These are phyloP conservation scores for Calameuta pallipes DNA, from an alignment of 2,888 invertebrate species.

Conservation along the genomic window DNA sequence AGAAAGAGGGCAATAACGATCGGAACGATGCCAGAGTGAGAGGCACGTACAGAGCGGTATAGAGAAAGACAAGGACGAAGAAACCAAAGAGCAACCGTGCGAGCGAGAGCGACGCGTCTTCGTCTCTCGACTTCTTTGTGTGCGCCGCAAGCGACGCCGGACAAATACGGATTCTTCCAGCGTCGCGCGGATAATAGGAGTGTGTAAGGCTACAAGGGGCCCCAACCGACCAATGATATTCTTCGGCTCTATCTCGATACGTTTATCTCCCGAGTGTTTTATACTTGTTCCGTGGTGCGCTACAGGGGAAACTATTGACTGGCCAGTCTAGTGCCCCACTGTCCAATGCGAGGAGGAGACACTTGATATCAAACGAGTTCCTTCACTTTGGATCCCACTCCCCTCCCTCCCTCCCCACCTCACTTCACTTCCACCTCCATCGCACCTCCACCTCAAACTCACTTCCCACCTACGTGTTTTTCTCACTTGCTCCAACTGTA, in stretches of 20 bases:
- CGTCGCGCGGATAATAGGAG: slow-evolving; percentile 22
- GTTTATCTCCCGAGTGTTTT: slow-evolving; percentile 57
- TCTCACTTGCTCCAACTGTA: neutral
- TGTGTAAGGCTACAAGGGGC: slow-evolving; percentile 16
- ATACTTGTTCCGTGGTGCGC: slow-evolving; percentile 29
- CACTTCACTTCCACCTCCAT: neutral
- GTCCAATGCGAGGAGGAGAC: slow-evolving; percentile 4
- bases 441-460: too few relatives aligned
- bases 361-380: slow-evolving; percentile 5
- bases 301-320: slow-evolving; percentile 38
- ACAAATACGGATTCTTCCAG: slow-evolving; percentile 44
- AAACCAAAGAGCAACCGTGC: neutral
- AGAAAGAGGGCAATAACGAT: neutral
- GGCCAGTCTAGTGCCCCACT: slow-evolving; percentile 5
- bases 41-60: slow-evolving; percentile 6
- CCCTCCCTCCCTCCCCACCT: too few relatives aligned
- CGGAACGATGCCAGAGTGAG: slow-evolving; percentile 20
- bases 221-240: slow-evolving; percentile 55
- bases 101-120: neutral
- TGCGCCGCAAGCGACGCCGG: slow-evolving; percentile 24
- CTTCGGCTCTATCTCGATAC: slow-evolving; percentile 58
- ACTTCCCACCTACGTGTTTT: neutral
- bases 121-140: neutral
- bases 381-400: neutral
- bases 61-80: slow-evolving; percentile 1